phyloP scores from a whole-genome alignment of 2,113 vertebrate species.

The Halcyon malimbica region DNA sequence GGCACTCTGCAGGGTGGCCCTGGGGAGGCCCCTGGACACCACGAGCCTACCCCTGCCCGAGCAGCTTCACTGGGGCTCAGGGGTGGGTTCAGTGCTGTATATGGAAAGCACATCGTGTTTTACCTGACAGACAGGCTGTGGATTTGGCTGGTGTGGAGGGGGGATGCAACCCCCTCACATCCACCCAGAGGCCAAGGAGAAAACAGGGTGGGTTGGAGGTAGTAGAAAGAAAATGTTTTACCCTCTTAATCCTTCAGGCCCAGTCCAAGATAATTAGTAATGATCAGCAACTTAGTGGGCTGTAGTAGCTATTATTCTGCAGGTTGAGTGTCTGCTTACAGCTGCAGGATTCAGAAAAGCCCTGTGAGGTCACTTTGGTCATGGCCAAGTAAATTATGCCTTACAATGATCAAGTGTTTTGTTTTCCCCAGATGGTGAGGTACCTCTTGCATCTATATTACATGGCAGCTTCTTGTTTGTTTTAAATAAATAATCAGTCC shows the following conservation, averaged over 20 bases:
- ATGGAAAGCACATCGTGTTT: fast-evolving
- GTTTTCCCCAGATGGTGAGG: background rate
- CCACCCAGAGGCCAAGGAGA: background rate
- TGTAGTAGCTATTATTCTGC: background rate
- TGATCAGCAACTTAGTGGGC: fast-evolving
- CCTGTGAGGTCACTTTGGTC: background rate
- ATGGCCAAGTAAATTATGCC: background rate
- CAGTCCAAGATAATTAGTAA: fast-evolving
- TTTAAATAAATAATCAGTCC: constrained; percentile 23
- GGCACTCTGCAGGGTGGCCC: background rate
- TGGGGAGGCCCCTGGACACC: constrained; percentile 27
- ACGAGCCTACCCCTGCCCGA: background rate
- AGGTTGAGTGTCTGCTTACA: background rate
- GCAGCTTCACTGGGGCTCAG: background rate
- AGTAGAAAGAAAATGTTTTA: background rate
- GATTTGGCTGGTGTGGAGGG: background rate
- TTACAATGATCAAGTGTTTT: background rate
- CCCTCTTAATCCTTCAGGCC: background rate
- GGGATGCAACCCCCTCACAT: fast-evolving
- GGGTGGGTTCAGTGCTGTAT: fast-evolving
- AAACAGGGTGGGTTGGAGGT: background rate
- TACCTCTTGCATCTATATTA: background rate
- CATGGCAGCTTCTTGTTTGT: background rate
- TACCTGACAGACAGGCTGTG: fast-evolving
- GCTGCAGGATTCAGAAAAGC: background rate